These are phyloP conservation scores for Enteromius afrohamiltoni DNA, from an alignment of 2,797 vertebrate genomes.

Conservation along the genomic window DNA sequence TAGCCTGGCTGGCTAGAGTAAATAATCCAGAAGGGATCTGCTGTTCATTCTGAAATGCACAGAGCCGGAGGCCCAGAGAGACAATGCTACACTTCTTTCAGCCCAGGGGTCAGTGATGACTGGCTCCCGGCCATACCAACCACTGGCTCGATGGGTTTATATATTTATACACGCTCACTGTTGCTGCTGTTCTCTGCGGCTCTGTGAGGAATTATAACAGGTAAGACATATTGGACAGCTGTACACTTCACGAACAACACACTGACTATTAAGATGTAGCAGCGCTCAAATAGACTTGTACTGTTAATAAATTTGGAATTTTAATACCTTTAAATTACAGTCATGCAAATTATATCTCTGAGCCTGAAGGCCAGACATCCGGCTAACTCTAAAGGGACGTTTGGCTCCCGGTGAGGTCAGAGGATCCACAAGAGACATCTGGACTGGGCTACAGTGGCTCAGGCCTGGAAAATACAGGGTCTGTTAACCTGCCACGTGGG, in stretches of 20 bases:
- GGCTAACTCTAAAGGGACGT: background rate
- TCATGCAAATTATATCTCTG: background rate
- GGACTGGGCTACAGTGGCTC: background rate
- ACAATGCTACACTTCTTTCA: slow-evolving; percentile 73
- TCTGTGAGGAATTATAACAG: slow-evolving; percentile 12
- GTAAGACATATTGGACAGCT: slow-evolving; percentile 3
- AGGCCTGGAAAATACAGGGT: slow-evolving; percentile 12
- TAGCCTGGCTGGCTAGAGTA: slow-evolving; percentile 7
- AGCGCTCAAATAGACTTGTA: background rate
- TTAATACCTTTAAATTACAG: background rate
- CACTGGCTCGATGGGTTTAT: slow-evolving; percentile 69
- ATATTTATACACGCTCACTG: slow-evolving; percentile 64
- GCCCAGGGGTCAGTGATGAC: slow-evolving; percentile 51
- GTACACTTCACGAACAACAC: slow-evolving; percentile 15
- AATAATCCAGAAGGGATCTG: slow-evolving; percentile 43
- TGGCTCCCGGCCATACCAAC: slow-evolving; percentile 69
- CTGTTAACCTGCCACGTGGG: background rate
- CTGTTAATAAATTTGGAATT: background rate
- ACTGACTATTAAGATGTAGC: background rate
- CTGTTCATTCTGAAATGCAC: slow-evolving; percentile 56
- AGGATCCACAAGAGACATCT: slow-evolving; percentile 26
- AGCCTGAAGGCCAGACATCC: background rate
- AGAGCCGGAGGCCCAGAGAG: slow-evolving; percentile 57
- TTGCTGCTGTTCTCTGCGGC: slow-evolving; percentile 43
- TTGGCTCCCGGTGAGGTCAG: background rate